These are phyloP conservation scores for Hesperia comma DNA, from an alignment of 2,888 invertebrate species.

Conservation along the genomic window DNA sequence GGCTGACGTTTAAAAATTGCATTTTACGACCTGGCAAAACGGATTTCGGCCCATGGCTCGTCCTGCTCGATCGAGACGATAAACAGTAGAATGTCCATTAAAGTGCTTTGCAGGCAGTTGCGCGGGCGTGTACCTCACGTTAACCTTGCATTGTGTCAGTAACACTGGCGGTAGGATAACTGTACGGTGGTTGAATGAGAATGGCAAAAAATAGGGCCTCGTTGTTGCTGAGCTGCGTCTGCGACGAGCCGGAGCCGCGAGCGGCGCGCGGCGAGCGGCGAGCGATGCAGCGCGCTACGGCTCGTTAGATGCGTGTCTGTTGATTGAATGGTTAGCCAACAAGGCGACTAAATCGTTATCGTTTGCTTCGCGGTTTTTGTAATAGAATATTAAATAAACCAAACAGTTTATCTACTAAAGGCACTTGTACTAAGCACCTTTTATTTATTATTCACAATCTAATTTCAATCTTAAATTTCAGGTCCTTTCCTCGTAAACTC, in stretches of 20 bases:
- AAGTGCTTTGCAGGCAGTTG: slow-evolving; percentile 60
- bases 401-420: background rate
- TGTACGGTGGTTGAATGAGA: slow-evolving; percentile 72
- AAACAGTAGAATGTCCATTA: slow-evolving; percentile 65
- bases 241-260: no score
- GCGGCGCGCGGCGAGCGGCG: slow-evolving; percentile 15
- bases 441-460: no score
- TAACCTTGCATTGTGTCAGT: slow-evolving; percentile 80
- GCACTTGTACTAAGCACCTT: no score
- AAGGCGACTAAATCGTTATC: slow-evolving; percentile 8
- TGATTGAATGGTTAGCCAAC: slow-evolving; percentile 18
- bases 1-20: slow-evolving; percentile 46
- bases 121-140: slow-evolving; percentile 72
- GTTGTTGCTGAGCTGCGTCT: slow-evolving; percentile 46
- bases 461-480: no score
- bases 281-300: background rate
- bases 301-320: slow-evolving; percentile 1
- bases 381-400: background rate
- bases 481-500: no score
- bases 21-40: slow-evolving; percentile 51
- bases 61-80: slow-evolving; percentile 58
- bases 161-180: slow-evolving; percentile 73
- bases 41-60: slow-evolving; percentile 56
- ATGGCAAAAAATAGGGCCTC: slow-evolving; percentile 59
- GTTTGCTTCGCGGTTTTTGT: slow-evolving; percentile 7